Evolutionary conservation across 1,140 invertebrate species (phyloP).

Genomic region (Diachasma alloeum): DNA sequence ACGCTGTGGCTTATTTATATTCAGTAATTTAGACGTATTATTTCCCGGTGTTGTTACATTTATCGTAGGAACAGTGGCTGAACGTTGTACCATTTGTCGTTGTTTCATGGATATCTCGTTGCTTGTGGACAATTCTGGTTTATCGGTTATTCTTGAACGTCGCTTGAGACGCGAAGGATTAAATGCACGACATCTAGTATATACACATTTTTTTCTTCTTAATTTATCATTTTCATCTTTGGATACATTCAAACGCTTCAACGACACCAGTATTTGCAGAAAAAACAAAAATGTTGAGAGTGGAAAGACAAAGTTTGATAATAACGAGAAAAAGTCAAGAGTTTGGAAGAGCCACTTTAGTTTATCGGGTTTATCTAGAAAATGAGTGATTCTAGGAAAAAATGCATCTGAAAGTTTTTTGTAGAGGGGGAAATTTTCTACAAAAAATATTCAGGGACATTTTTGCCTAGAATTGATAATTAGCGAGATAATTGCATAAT

Average conservation of each 20-base stretch:
- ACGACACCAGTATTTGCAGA: background rate
- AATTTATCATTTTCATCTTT: conserved; percentile 12
- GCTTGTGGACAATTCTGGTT: conserved; percentile 1
- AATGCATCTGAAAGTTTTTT: no score
- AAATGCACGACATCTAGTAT: conserved; percentile 61
- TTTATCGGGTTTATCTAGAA: no score
- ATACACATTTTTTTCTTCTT: conserved; percentile 30
- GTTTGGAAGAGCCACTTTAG: no score
- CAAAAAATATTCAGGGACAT: no score
- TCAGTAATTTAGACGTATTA: conserved; percentile 48
- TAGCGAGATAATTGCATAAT: no score
- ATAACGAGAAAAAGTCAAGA: background rate
- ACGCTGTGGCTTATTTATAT: conserved; percentile 57
- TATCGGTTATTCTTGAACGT: conserved; percentile 47
- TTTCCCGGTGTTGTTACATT: conserved; percentile 33
- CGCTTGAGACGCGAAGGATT: conserved; percentile 58
- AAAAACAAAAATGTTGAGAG: background rate
- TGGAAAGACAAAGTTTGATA: background rate
- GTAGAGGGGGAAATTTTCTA: no score
- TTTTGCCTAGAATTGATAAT: no score
- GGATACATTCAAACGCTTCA: background rate
- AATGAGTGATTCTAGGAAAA: no score
- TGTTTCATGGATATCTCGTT: conserved; percentile 41
- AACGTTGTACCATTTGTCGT: conserved; percentile 56
- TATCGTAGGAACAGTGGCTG: conserved; percentile 56